These are phyloP conservation scores for Adelphocoris suturalis DNA, from an alignment of 2,888 invertebrate species.

Conservation along the genomic window DNA sequence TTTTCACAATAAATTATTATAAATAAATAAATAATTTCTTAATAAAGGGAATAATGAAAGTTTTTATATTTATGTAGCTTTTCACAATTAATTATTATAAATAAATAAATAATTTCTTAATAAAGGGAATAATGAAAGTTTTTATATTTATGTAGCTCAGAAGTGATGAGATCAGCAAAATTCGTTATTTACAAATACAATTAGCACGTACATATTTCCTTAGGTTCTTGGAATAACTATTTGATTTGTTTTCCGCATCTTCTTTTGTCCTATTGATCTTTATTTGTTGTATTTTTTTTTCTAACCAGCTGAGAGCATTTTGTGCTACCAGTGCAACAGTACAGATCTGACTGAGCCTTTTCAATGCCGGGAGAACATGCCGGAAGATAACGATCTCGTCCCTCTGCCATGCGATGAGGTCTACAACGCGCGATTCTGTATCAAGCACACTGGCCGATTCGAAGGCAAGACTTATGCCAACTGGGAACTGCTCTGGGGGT, in stretches of 20 bases:
- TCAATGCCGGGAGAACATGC: slow-evolving; percentile 90
- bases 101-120: too few species aligned
- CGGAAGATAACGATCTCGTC: slow-evolving; percentile 83
- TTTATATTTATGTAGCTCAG: too few species aligned
- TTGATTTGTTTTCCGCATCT: neutral
- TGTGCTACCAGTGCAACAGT: slow-evolving; percentile 94
- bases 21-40: too few species aligned
- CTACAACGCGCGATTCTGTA: slow-evolving; percentile 92
- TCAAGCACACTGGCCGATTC: slow-evolving; percentile 94
- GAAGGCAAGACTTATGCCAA: slow-evolving; percentile 84
- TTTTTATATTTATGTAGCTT: too few species aligned
- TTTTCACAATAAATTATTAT: too few species aligned
- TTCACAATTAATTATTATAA: too few species aligned
- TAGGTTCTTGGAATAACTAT: too few species aligned
- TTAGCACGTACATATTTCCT: too few species aligned
- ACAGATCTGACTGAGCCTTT: slow-evolving; percentile 88
- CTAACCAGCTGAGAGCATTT: slow-evolving; percentile 84
- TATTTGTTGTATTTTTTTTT: neutral
- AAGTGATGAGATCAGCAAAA: too few species aligned
- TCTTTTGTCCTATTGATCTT: neutral
- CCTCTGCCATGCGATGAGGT: slow-evolving; percentile 88
- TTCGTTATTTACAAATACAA: too few species aligned
- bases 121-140: too few species aligned
- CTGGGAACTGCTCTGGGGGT: neutral
- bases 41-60: too few species aligned